phyloP scores from a whole-genome alignment of 2,888 invertebrate species.

The Sinodicranocentrus sp. region DNA sequence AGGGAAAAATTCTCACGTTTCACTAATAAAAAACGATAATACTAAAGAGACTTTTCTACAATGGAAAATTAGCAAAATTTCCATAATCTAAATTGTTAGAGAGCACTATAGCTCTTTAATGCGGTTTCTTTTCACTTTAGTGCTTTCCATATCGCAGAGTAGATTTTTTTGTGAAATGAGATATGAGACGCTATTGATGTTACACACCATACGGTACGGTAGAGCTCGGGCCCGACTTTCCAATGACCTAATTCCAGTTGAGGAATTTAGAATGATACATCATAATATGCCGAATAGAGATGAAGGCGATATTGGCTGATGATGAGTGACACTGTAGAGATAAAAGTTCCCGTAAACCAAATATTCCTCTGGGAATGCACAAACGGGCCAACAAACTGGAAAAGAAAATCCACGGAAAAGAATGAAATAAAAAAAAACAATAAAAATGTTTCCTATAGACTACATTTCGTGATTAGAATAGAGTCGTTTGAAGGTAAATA shows the following conservation, averaged over 20 bases:
- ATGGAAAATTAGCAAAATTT: too few species aligned
- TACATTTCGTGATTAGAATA: not conserved
- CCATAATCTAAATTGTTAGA: too few species aligned
- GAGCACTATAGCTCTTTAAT: too few species aligned
- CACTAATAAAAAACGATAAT: not conserved
- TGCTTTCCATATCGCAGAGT: not conserved
- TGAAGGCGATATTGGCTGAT: too few species aligned
- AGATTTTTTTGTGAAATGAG: not conserved
- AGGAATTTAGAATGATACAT: slow-evolving; percentile 9
- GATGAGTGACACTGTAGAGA: too few species aligned
- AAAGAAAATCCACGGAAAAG: not conserved
- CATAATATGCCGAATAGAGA: not conserved
- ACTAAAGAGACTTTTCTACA: too few species aligned
- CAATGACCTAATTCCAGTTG: slow-evolving; percentile 17
- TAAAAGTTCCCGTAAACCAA: too few species aligned
- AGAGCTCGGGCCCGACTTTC: too few species aligned
- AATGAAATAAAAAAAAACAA: slow-evolving; percentile 9
- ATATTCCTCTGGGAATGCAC: too few species aligned
- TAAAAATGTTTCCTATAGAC: not conserved
- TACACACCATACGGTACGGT: not conserved
- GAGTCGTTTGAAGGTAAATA: too few species aligned
- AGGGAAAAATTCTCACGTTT: slow-evolving; percentile 5
- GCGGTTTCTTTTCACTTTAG: not conserved
- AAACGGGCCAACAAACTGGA: not conserved
- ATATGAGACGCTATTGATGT: not conserved